Conservation (phyloP, 2,888 invertebrate species). For the Leucophenga montana region DNA sequence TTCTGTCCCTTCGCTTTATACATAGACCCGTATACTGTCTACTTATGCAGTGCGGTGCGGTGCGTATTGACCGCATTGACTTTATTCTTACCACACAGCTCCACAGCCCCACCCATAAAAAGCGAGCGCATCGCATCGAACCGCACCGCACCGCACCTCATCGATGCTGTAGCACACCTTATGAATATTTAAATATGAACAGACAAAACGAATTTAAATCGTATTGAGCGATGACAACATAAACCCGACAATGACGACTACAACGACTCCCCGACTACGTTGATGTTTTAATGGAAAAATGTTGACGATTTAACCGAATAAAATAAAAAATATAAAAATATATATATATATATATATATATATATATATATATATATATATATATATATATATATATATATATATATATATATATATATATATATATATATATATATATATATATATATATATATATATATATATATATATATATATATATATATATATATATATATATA, state of each 20-base stretch:
- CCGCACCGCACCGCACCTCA: background rate
- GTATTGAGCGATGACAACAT: constrained; percentile 56
- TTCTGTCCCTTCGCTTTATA: background rate
- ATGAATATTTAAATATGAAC: constrained; percentile 60
- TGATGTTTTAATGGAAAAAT: constrained; percentile 60
- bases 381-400: too few species aligned
- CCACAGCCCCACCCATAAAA: constrained; percentile 47
- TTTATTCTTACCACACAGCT: background rate
- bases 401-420: too few species aligned
- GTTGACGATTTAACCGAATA: constrained; percentile 57
- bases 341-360: constrained; percentile 1
- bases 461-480: too few species aligned
- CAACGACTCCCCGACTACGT: constrained; percentile 40
- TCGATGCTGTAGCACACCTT: constrained; percentile 58
- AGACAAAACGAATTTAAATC: constrained; percentile 54
- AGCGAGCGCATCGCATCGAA: constrained; percentile 25
- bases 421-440: too few species aligned
- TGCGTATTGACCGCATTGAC: background rate
- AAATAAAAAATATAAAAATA: constrained; percentile 27
- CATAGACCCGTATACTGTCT: background rate
- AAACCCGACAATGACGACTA: constrained; percentile 47
- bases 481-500: too few species aligned
- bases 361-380: too few species aligned
- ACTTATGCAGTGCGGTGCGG: background rate
- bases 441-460: too few species aligned